Evolutionary conservation across 2,888 invertebrate species (phyloP).

Genomic region (Branchipolynoe longqiensis): DNA sequence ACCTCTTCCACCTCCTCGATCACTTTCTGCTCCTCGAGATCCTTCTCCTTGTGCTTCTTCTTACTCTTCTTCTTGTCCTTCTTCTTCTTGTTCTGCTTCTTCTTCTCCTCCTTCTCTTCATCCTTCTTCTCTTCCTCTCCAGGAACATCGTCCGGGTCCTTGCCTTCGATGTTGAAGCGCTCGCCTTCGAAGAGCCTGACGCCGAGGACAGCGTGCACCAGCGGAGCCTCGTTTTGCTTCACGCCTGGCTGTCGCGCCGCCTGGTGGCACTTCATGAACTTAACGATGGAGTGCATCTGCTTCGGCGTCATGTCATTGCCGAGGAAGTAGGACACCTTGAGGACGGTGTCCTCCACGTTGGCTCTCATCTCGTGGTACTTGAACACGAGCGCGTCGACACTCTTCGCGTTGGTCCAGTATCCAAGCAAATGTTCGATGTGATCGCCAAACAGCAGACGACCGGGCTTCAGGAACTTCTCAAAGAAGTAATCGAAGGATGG

Average conservation of each 20-base stretch:
- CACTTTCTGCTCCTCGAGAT: background rate
- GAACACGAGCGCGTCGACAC: background rate
- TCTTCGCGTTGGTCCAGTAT: background rate
- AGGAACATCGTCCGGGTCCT: background rate
- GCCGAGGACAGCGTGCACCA: background rate
- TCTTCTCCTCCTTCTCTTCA: background rate
- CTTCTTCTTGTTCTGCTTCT: background rate
- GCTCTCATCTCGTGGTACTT: background rate
- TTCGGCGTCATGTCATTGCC: conserved; percentile 21
- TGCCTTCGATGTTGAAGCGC: background rate
- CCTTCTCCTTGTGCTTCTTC: background rate
- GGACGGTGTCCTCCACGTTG: conserved; percentile 17
- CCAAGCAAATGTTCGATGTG: background rate
- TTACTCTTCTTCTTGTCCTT: background rate
- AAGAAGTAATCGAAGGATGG: conserved; percentile 39
- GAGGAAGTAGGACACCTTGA: conserved; percentile 16
- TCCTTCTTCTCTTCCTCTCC: background rate
- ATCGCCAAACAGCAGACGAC: background rate
- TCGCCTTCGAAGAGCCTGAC: conserved; percentile 16
- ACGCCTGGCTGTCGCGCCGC: background rate
- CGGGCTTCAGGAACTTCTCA: background rate
- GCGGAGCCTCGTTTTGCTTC: background rate
- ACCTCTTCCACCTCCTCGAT: background rate
- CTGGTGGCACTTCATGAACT: background rate
- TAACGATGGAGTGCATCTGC: conserved; percentile 35